phyloP scores from a whole-genome alignment of 2,797 vertebrate genomes.

The Rhodeus uyekii region DNA sequence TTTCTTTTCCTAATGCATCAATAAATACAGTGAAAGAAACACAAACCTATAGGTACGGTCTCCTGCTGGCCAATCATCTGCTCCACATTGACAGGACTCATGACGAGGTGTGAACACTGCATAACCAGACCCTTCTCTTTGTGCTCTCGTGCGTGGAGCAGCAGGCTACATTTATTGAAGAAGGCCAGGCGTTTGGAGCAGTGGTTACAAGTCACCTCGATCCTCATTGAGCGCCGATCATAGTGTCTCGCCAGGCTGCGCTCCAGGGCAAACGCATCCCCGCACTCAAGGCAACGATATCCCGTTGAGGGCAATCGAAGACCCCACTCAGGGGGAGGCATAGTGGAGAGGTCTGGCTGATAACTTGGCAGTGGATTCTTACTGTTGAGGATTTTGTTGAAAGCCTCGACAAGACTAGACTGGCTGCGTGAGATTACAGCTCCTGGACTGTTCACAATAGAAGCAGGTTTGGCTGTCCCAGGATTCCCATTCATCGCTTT shows the following conservation, averaged over 20 bases:
- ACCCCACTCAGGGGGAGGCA: constrained; percentile 81
- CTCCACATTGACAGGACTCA: constrained; percentile 90
- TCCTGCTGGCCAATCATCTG: constrained; percentile 95
- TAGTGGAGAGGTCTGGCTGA: constrained; percentile 86
- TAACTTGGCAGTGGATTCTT: constrained; percentile 94
- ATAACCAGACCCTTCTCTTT: constrained; percentile 96
- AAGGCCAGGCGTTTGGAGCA: constrained; percentile 92
- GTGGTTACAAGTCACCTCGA: constrained; percentile 98
- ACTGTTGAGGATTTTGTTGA: constrained; percentile 97
- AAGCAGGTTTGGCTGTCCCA: constrained; percentile 78
- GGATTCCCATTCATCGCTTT: constrained; percentile 80
- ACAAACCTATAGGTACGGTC: constrained; percentile 70
- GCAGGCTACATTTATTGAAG: constrained; percentile 97
- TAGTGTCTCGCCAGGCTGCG: constrained; percentile 92
- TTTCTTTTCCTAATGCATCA: background rate
- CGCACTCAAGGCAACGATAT: constrained; percentile 94
- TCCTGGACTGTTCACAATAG: constrained; percentile 79
- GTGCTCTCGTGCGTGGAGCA: constrained; percentile 94
- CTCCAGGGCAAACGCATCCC: constrained; percentile 91
- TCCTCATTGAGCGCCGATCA: constrained; percentile 91
- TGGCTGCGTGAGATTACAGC: constrained; percentile 92
- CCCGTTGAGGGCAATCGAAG: constrained; percentile 85
- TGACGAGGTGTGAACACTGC: constrained; percentile 97
- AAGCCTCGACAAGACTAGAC: constrained; percentile 93
- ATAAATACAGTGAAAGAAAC: background rate